A percentile compares a stretch with the other conserved stretches of the same genome.
Conservation (phyloP, 2,797 vertebrate genomes). For the Botia kubotai region DNA sequence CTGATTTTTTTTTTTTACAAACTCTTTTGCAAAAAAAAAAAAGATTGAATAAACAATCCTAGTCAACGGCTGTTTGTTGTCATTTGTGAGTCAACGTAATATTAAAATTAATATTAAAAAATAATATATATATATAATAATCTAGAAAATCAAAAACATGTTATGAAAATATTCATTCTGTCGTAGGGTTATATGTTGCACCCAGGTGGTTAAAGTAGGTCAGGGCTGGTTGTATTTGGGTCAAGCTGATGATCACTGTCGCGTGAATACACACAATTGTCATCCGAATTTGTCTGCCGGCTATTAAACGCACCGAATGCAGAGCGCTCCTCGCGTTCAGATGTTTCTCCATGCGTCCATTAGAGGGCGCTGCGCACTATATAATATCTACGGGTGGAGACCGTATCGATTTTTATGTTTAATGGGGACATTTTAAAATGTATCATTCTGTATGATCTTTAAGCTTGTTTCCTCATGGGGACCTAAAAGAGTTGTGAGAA, state of each 20-base stretch:
- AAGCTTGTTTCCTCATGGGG: too few relatives aligned
- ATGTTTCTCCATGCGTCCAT: neutral
- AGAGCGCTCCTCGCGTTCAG: neutral
- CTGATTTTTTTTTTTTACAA: conserved; percentile 22
- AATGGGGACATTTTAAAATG: neutral
- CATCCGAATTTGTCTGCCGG: neutral
- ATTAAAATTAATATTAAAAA: too few relatives aligned
- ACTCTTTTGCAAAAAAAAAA: neutral
- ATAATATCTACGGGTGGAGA: neutral
- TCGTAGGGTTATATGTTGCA: neutral
- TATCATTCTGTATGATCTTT: too few relatives aligned
- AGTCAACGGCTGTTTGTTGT: neutral
- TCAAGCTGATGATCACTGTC: neutral
- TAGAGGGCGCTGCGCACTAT: neutral
- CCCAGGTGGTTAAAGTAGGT: neutral
- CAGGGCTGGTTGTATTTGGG: conserved; percentile 11
- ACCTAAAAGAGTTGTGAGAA: too few relatives aligned
- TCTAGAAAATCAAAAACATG: neutral
- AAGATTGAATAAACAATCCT: neutral
- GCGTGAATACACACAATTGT: neutral
- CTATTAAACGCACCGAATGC: neutral
- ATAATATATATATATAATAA: too few relatives aligned
- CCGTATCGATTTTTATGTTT: too few relatives aligned
- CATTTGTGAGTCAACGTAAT: neutral
- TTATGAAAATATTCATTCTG: neutral